Conservation (phyloP, 2,888 invertebrate species). For the Sabatieria punctata region DNA sequence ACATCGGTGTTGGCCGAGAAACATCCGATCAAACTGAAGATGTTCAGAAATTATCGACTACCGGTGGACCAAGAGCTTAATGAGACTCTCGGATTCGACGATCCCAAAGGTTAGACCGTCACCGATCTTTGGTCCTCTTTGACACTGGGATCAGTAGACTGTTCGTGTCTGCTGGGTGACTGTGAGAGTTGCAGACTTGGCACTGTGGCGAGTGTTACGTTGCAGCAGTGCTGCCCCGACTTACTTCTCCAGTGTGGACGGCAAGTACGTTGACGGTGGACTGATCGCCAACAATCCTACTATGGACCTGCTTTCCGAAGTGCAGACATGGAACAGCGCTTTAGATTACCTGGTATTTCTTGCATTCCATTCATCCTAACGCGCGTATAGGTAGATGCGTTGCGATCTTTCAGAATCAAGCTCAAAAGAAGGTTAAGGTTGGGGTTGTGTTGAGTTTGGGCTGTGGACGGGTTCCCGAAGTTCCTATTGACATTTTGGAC, state of each 20-base stretch:
- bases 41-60: conserved; percentile 69
- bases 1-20: conserved; percentile 74
- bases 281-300: conserved; percentile 96
- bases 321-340: conserved; percentile 70
- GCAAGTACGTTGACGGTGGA: conserved; percentile 59
- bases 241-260: conserved; percentile 49
- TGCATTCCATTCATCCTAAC: no score
- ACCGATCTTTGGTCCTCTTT: no score
- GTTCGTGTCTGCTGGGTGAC: no score
- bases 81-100: conserved; percentile 19
- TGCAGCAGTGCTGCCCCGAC: conserved; percentile 94
- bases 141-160: no score
- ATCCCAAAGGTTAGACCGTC: conserved; percentile 21
- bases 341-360: conserved; percentile 46
- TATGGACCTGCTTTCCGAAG: conserved; percentile 76
- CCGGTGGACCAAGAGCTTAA: no score
- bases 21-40: conserved; percentile 76
- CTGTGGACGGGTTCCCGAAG: conserved; percentile 41
- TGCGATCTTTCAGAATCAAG: no score
- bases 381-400: no score
- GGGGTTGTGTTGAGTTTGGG: conserved; percentile 73
- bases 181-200: no score
- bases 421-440: no score
- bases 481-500: conserved; percentile 47
- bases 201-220: conserved; percentile 80